A percentile compares a stretch with the other conserved stretches of the same genome.
These are phyloP conservation scores for Rhopalosiphum padi DNA, from an alignment of 1,140 invertebrate species.

Conservation along the genomic window DNA sequence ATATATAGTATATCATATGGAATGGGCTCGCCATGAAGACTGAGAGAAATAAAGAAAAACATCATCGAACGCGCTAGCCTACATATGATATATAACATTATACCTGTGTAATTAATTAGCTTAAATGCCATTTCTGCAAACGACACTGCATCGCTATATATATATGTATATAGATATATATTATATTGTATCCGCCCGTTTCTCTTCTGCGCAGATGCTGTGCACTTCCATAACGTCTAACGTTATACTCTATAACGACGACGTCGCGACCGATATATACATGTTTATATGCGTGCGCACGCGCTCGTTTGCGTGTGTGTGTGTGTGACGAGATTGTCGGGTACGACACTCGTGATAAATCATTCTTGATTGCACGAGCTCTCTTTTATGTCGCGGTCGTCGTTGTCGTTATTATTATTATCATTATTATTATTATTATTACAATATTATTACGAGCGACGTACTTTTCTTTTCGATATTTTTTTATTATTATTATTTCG, in stretches of 20 bases:
- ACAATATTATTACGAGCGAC: not conserved
- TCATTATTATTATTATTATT: slow-evolving; percentile 19
- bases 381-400: not conserved
- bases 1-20: not conserved
- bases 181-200: not conserved
- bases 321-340: not conserved
- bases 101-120: slow-evolving; percentile 34
- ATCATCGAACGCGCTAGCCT: not conserved
- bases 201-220: not conserved
- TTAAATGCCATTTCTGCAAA: slow-evolving; percentile 13
- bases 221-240: not conserved
- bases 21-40: not conserved
- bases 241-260: too few species aligned
- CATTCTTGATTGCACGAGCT: not conserved
- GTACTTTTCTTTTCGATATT: not conserved
- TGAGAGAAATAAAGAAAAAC: not conserved
- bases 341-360: slow-evolving; percentile 42
- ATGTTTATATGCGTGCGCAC: not conserved
- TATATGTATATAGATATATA: not conserved
- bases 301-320: not conserved
- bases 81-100: not conserved
- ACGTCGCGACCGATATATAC: not conserved
- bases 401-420: not conserved
- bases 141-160: not conserved
- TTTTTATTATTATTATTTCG: not conserved